phyloP scores from a whole-genome alignment of 1,140 invertebrate genomes.

The Pseudomyrmex gracilis region DNA sequence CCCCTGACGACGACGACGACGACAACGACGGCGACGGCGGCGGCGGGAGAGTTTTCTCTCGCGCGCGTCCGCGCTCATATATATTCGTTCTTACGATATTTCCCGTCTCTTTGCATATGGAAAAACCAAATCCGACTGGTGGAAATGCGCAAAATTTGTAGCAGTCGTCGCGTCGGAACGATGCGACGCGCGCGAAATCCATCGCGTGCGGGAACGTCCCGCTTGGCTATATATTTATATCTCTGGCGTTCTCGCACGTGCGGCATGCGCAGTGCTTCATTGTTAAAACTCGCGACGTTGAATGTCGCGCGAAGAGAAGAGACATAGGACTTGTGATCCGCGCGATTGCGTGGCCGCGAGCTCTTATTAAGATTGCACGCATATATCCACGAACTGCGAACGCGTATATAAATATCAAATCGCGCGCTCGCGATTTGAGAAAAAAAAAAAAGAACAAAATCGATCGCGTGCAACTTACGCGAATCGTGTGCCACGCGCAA shows the following conservation, averaged over 20 bases:
- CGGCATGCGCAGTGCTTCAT: not conserved
- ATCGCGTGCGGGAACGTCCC: not conserved
- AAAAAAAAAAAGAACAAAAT: not conserved
- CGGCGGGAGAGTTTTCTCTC: conserved; percentile 20
- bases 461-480: not conserved
- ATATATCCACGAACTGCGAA: too few relatives aligned
- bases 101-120: conserved; percentile 18
- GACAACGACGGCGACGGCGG: too few relatives aligned
- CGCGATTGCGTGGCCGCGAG: too few relatives aligned
- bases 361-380: too few relatives aligned
- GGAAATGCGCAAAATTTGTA: conserved; percentile 26
- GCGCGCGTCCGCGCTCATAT: not conserved
- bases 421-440: too few relatives aligned
- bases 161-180: conserved; percentile 7
- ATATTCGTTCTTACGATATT: conserved; percentile 47
- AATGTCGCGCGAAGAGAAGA: too few relatives aligned
- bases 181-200: conserved; percentile 2
- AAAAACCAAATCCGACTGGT: conserved; percentile 38
- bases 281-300: too few relatives aligned
- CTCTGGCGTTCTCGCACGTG: not conserved
- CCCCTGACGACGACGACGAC: not conserved
- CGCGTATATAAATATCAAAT: too few relatives aligned
- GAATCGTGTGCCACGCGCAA: not conserved
- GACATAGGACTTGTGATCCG: too few relatives aligned
- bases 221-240: conserved; percentile 10